These are phyloP conservation scores for Prionailurus bengalensis DNA, from an alignment of 2,113 vertebrate genomes.

Conservation along the genomic window DNA sequence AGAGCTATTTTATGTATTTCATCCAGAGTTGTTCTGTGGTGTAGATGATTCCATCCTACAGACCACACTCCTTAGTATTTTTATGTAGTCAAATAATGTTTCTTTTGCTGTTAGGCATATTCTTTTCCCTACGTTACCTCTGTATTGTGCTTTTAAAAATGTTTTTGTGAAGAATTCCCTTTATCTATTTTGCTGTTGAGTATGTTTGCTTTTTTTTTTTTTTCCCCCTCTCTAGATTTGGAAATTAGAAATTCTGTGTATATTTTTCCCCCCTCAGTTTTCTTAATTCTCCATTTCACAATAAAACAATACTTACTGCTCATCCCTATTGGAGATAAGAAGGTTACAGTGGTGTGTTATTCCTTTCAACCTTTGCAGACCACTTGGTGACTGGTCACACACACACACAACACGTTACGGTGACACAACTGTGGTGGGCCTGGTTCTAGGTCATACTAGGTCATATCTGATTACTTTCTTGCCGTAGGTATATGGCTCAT, in stretches of 20 bases:
- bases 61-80: background rate
- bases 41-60: accelerated
- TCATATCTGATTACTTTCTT: background rate
- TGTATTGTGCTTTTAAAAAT: background rate
- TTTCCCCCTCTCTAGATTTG: background rate
- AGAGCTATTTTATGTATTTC: background rate
- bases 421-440: background rate
- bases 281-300: background rate
- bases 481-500: background rate
- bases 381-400: too few relatives aligned
- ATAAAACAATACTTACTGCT: background rate
- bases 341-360: background rate
- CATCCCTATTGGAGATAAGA: background rate
- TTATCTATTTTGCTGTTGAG: background rate
- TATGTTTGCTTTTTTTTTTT: background rate
- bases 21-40: background rate
- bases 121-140: background rate
- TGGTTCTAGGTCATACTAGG: background rate
- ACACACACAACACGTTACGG: too few relatives aligned
- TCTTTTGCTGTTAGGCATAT: background rate
- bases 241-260: background rate
- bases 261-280: background rate
- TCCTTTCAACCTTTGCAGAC: background rate
- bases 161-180: background rate
- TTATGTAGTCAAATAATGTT: background rate